Evolutionary conservation across 1,140 invertebrate species (phyloP), one percentile per base, ranked within the genome.

Genomic region (Coenobita brevimanus): DNA sequence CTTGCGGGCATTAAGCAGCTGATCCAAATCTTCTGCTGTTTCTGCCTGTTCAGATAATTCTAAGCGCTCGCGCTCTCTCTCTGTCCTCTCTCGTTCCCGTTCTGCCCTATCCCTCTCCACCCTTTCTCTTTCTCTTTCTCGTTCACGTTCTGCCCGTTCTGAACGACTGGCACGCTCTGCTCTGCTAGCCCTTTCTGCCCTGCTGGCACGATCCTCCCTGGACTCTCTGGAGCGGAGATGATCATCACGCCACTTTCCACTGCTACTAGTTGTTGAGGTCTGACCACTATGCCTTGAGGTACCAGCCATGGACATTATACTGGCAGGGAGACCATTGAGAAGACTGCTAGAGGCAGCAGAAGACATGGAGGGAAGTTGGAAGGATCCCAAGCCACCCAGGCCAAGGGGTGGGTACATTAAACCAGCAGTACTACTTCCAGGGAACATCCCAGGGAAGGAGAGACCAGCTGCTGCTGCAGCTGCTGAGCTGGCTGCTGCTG

Each of bases 321-420:
- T 85, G 1, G 82, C 50, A n/a, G 89, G 80, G 3, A 90, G 76
- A 24, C 89, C 89, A 67, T 90, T 90, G 17, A 90, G 83, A 24
- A 90, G 78, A 57, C 64, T 57, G 33, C 62, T 80, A 41, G 87
- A 80, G 24, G 71, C 76, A 15, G 86, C 88, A 3, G 81, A 84
- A 46, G 89, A 89, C 82, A 90, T 90, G 33, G 78, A 60, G 57
- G 89, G 87, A 54, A 90, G 69, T 50, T 84, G 88, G 79, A 89
- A 89, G 60, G 80, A 81, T 30, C 89, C 87, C 54, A 89, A 57
- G 27, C 88, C 76, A 27, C 88, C 88, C 33, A 89, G 88, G 46
- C 88, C 89, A 43, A 90, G 54, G 27, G 87, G 89, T 36, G 90
- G 90, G 50, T 91, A 91, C 86, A 91, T 89, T n/a, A 89, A 76